These are phyloP conservation scores for Drosophila ercepeae DNA, from an alignment of 1,140 invertebrate genomes.

Conservation along the genomic window DNA sequence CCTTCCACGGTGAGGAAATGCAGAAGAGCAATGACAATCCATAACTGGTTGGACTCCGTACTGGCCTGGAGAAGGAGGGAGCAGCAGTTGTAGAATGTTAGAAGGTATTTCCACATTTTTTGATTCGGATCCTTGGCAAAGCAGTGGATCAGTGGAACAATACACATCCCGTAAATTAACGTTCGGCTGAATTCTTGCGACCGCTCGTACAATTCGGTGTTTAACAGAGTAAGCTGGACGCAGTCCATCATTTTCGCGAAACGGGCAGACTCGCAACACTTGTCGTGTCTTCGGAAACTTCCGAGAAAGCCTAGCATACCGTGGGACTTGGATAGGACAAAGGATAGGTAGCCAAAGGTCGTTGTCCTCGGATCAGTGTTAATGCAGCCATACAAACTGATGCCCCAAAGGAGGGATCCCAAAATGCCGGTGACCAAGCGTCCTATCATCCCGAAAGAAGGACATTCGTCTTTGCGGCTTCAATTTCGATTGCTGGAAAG, in stretches of 20 bases:
- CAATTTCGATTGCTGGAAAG: no score
- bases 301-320: background rate
- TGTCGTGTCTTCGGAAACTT: background rate
- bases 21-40: background rate
- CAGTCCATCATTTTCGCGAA: background rate
- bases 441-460: background rate
- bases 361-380: background rate
- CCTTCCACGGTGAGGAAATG: background rate
- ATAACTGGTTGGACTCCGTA: background rate
- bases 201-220: background rate
- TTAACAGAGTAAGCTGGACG: conserved; percentile 7
- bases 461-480: background rate
- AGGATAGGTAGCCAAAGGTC: conserved; percentile 6
- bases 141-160: background rate
- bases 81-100: background rate
- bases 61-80: background rate
- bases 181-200: background rate
- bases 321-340: background rate
- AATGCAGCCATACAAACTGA: conserved; percentile 2
- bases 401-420: conserved; percentile 1
- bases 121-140: background rate
- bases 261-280: background rate
- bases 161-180: background rate
- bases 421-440: background rate
- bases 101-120: background rate